A percentile compares a stretch with the other conserved stretches of the same genome.
These are phyloP conservation scores for Drosophila insularis DNA, from an alignment of 1,140 invertebrate genomes.

Conservation along the genomic window DNA sequence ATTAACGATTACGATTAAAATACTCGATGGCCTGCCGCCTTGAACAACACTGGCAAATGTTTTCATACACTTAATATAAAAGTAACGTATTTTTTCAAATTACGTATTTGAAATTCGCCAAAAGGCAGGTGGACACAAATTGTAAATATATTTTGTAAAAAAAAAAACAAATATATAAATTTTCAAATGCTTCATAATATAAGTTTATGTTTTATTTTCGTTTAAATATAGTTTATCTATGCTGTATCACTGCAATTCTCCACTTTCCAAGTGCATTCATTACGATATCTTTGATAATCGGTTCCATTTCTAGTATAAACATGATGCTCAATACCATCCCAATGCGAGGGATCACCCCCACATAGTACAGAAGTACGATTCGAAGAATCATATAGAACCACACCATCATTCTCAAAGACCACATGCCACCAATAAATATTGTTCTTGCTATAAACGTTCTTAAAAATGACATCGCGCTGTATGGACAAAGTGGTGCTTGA, in stretches of 20 bases:
- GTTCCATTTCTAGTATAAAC: slow-evolving; percentile 55
- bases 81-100: neutral
- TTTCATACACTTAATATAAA: neutral
- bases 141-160: neutral
- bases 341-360: slow-evolving; percentile 57
- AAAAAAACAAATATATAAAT: neutral
- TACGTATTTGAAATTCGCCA: no score
- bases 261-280: slow-evolving; percentile 63
- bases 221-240: slow-evolving; percentile 5
- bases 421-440: slow-evolving; percentile 54
- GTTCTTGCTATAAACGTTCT: slow-evolving; percentile 59
- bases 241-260: slow-evolving; percentile 65
- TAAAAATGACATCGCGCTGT: slow-evolving; percentile 39
- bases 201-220: neutral
- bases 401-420: slow-evolving; percentile 20
- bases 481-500: neutral
- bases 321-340: slow-evolving; percentile 59
- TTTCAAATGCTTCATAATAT: neutral
- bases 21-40: neutral
- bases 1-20: neutral
- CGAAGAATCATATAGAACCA: slow-evolving; percentile 50
- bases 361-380: slow-evolving; percentile 50
- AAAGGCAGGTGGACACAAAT: no score
- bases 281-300: slow-evolving; percentile 36
- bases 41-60: neutral